These are phyloP conservation scores for Neofelis nebulosa DNA, from an alignment of 2,113 vertebrate genomes.

Conservation along the genomic window DNA sequence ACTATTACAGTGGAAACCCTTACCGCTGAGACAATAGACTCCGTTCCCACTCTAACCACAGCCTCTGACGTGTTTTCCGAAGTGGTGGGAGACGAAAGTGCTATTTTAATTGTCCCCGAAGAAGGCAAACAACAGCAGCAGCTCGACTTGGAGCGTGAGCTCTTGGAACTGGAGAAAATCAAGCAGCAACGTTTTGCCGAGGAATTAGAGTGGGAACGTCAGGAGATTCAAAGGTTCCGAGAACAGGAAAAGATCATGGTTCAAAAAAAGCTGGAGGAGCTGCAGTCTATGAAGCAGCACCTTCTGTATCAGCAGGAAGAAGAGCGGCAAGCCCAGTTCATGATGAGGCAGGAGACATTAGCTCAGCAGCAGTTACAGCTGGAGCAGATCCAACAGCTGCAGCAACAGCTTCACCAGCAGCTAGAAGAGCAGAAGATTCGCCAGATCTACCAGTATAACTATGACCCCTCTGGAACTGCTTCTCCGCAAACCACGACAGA, in stretches of 20 bases:
- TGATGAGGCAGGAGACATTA: conserved; percentile 97
- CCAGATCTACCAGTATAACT: conserved; percentile 92
- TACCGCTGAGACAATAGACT: conserved; percentile 86
- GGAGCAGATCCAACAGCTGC: conserved; percentile 97
- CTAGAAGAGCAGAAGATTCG: conserved; percentile 95
- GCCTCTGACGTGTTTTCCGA: conserved; percentile 93
- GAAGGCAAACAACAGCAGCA: conserved; percentile 96
- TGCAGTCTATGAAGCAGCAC: conserved; percentile 97
- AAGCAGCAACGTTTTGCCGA: conserved; percentile 98
- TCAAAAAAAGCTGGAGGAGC: conserved; percentile 96
- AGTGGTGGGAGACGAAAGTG: conserved; percentile 91
- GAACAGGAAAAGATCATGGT: conserved; percentile 98
- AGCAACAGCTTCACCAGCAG: conserved; percentile 96
- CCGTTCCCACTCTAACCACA: conserved; percentile 88
- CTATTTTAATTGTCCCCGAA: conserved; percentile 92
- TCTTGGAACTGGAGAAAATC: conserved; percentile 96
- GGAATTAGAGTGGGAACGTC: conserved; percentile 98
- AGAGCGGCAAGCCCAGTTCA: conserved; percentile 96
- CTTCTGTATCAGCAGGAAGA: conserved; percentile 97
- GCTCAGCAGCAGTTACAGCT: conserved; percentile 96
- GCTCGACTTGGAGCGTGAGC: conserved; percentile 95
- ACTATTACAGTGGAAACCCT: conserved; percentile 87
- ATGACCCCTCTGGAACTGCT: conserved; percentile 85
- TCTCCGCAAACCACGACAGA: conserved; percentile 88
- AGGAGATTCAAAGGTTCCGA: conserved; percentile 97